Base-by-base conservation (phyloP, 2,797 vertebrate genomes). In the Glossophaga mutica region DNA sequence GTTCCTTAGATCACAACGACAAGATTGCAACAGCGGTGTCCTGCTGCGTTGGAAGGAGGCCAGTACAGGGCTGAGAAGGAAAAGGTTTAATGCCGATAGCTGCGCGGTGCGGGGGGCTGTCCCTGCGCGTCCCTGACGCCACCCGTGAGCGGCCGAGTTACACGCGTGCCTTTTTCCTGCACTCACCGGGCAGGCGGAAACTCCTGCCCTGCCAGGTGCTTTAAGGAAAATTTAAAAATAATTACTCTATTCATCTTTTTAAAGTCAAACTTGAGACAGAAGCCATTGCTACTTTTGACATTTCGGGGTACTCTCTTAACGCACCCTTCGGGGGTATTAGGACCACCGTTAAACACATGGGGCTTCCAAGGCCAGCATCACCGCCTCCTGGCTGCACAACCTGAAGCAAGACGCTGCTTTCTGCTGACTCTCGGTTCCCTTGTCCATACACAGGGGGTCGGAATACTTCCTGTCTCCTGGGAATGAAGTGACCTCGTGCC, bases 121-220 rank as follows among this genome's bases (percentile, higher is more conserved):
- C 57, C 3, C 39, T 11, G 9, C 37, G 29, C 19, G 5, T 76
- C 44, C 32, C 73, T 9, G 5, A 34, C 68, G 29, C 3, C 68
- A 22, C 3, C 0, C 6, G 9, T 4, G 3, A 48, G 57, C 0
- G 48, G 8, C 21, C 1, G 8, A 46, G 55, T 32, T 52, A 21
- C 0, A 2, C 0, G 0, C 18, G 0, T 9, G 9, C 34, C 4
- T 15, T 15, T 14, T 4, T 9, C 32, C 89, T 16, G 39, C 3
- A 3, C n/a, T 44, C 59, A 18, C 50, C 0, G 0, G 32, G n/a
- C 37, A 9, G 39, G 55, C 5, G 12, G 37, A 24, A 37, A n/a
- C 4, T 1, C 42, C 46, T 39, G 6, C 10, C 6, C 18, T 19
- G 48, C 24, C 70, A 37, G 10, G 24, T 2, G 24, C 76, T 88